Percentiles rank a stretch among this genome's conserved stretches.
Evolutionary conservation across 2,113 vertebrate species (phyloP).

Genomic region (Cephalophus harveyi): DNA sequence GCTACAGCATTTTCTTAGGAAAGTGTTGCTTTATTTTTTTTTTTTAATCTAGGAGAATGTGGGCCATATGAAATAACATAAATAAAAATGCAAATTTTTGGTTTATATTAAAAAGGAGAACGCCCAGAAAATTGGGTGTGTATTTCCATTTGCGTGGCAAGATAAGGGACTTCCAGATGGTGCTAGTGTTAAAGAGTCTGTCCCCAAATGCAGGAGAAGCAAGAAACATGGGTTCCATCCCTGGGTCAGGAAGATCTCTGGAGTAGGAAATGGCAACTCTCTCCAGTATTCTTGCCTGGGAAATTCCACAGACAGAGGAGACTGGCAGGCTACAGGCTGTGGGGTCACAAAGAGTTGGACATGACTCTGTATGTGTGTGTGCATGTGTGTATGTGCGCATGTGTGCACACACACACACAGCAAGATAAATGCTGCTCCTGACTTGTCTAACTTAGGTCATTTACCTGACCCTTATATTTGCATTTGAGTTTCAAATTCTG

Average conservation of each 20-base stretch:
- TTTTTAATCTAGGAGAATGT: background rate
- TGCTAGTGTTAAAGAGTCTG: background rate
- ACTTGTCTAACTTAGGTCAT: background rate
- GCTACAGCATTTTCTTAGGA: background rate
- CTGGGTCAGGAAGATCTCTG: background rate
- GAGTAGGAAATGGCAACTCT: background rate
- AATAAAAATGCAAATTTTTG: background rate
- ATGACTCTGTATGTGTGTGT: background rate
- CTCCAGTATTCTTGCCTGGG: background rate
- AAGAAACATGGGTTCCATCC: background rate
- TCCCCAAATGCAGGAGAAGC: background rate
- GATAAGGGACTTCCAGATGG: background rate
- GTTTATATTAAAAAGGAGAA: background rate
- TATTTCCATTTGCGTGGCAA: background rate
- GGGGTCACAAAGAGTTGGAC: background rate
- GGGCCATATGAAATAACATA: background rate
- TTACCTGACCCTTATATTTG: background rate
- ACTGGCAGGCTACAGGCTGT: background rate
- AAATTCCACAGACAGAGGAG: background rate
- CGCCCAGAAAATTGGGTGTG: background rate
- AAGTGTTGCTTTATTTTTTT: background rate
- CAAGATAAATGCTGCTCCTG: background rate
- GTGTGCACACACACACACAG: background rate
- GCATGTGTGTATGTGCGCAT: fast-evolving
- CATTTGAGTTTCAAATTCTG: background rate